phyloP scores from a whole-genome alignment of 2,113 vertebrate species.

The Buteo buteo region DNA sequence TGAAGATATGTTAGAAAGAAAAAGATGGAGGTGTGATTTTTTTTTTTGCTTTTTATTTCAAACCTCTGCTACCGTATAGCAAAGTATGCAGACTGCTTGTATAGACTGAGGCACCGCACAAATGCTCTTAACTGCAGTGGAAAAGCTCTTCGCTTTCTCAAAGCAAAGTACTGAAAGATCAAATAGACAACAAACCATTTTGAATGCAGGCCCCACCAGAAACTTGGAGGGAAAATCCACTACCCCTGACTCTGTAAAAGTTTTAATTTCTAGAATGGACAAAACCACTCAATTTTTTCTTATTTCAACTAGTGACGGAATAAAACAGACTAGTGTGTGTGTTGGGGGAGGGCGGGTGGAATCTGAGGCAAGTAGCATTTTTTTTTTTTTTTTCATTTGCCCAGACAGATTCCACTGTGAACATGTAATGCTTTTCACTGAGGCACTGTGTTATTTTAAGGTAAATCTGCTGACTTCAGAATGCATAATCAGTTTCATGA shows the following conservation, averaged over 20 bases:
- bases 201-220: neutral
- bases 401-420: constrained; percentile 36
- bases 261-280: neutral
- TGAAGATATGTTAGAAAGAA: neutral
- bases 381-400: neutral
- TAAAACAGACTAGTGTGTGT: neutral
- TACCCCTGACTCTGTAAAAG: neutral
- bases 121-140: neutral
- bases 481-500: constrained; percentile 40
- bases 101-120: neutral
- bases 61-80: neutral
- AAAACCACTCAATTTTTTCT: neutral
- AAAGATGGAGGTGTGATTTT: neutral
- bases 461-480: constrained; percentile 57
- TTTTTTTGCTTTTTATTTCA: neutral
- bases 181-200: accelerated
- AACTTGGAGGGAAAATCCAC: neutral
- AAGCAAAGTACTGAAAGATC: neutral
- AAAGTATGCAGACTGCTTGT: neutral
- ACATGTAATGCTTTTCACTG: constrained; percentile 33
- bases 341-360: neutral
- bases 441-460: constrained; percentile 51
- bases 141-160: neutral
- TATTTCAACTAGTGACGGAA: neutral
- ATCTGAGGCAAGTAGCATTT: neutral